Evolutionary conservation across 2,113 vertebrate species (phyloP).

Genomic region (Pluvianellus socialis): DNA sequence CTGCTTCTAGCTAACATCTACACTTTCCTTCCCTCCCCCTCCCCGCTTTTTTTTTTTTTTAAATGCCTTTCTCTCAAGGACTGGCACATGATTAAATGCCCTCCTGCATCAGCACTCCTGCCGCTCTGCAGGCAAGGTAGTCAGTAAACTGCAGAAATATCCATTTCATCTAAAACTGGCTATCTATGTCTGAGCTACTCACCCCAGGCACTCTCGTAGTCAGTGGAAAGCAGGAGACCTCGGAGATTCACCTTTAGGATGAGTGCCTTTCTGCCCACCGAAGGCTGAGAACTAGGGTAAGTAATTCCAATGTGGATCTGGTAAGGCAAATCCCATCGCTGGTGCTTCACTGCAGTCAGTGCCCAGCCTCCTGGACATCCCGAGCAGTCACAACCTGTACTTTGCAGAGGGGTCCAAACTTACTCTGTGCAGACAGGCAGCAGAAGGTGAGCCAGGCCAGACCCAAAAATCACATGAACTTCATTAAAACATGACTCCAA

Average conservation of each 20-base stretch:
- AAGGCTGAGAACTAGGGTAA: neutral
- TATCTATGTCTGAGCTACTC: neutral
- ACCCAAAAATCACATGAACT: neutral
- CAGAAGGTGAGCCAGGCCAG: neutral
- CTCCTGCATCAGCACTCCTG: neutral
- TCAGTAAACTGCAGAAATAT: neutral
- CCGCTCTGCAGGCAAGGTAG: neutral
- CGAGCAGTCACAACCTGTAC: neutral
- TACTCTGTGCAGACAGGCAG: neutral
- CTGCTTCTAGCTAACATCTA: neutral
- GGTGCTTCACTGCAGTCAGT: neutral
- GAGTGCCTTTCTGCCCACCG: neutral
- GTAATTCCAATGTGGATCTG: no score
- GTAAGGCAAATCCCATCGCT: neutral
- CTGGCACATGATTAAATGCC: neutral
- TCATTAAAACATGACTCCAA: neutral
- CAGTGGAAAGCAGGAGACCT: neutral
- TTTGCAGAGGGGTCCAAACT: neutral
- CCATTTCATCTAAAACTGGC: neutral
- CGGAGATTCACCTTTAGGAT: neutral
- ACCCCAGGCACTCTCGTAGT: no score
- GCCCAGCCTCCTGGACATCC: neutral
- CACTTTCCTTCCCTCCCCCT: rapidly evolving
- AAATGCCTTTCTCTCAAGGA: neutral
- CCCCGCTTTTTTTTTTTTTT: neutral